These are phyloP conservation scores for Caracal caracal DNA, from an alignment of 2,113 vertebrate species.

Conservation along the genomic window DNA sequence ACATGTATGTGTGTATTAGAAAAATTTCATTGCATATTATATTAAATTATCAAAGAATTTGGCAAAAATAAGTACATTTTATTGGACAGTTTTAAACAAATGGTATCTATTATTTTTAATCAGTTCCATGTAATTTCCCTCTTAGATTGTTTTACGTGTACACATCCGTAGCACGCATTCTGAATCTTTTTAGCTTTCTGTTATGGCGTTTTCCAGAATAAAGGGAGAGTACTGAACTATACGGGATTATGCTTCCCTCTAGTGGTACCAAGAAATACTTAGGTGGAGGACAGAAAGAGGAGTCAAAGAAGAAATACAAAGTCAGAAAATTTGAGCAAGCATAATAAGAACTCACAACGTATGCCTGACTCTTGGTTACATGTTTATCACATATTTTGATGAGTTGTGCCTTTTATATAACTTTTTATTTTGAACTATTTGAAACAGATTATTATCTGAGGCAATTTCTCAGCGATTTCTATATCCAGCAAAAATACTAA, in stretches of 20 bases:
- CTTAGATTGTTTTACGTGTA: neutral
- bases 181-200: neutral
- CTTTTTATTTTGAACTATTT: neutral
- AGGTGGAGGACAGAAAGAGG: neutral
- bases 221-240: neutral
- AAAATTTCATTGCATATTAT: neutral
- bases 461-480: neutral
- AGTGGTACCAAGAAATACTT: constrained; percentile 16
- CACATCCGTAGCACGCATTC: neutral
- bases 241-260: constrained; percentile 66
- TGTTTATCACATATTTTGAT: neutral
- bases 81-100: constrained; percentile 21
- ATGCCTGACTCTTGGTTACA: neutral
- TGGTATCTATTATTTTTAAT: constrained; percentile 55
- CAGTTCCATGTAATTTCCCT: neutral
- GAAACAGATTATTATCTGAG: neutral
- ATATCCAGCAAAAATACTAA: neutral
- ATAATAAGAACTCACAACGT: neutral
- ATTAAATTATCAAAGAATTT: constrained; percentile 59
- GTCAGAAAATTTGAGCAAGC: neutral
- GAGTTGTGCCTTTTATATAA: neutral
- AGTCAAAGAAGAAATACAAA: neutral
- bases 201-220: neutral
- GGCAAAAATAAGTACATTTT: neutral
- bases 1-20: neutral